Conservation (phyloP, 2,888 invertebrate genomes). For the Pherbina coryleti region DNA sequence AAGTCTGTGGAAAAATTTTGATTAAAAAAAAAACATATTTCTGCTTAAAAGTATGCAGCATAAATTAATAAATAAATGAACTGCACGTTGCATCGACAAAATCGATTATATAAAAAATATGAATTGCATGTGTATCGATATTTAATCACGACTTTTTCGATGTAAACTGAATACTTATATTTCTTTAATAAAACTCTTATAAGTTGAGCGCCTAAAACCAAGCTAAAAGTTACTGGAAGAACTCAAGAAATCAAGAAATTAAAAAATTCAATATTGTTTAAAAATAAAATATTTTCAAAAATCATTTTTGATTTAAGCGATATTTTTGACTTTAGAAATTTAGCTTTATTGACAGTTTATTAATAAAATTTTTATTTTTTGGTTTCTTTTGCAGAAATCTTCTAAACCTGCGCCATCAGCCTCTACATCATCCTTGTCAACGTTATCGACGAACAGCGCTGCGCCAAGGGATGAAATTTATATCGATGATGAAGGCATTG, state of each 20-base stretch:
- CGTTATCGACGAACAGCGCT: slow-evolving; percentile 51
- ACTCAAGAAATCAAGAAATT: too few relatives aligned
- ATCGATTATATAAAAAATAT: background rate
- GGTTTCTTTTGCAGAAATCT: slow-evolving; percentile 61
- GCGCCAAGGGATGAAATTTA: slow-evolving; percentile 74
- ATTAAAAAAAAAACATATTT: background rate
- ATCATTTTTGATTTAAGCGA: background rate
- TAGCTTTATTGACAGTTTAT: background rate
- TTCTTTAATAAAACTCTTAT: too few relatives aligned
- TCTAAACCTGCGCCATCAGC: slow-evolving; percentile 58
- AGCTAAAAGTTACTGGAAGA: too few relatives aligned
- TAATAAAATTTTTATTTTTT: slow-evolving; percentile 21
- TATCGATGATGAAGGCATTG: slow-evolving; percentile 83
- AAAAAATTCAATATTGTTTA: too few relatives aligned
- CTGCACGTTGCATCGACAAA: background rate
- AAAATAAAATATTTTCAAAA: background rate
- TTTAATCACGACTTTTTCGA: too few relatives aligned
- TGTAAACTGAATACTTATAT: too few relatives aligned
- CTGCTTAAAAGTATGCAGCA: background rate
- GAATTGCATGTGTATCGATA: too few relatives aligned
- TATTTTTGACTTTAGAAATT: background rate
- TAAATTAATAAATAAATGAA: too few relatives aligned
- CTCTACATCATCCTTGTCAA: slow-evolving; percentile 54
- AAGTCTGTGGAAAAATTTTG: too few relatives aligned
- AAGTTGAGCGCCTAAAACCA: too few relatives aligned